Base-by-base conservation (phyloP, 2,888 invertebrate genomes). In the Eilema caniola region DNA sequence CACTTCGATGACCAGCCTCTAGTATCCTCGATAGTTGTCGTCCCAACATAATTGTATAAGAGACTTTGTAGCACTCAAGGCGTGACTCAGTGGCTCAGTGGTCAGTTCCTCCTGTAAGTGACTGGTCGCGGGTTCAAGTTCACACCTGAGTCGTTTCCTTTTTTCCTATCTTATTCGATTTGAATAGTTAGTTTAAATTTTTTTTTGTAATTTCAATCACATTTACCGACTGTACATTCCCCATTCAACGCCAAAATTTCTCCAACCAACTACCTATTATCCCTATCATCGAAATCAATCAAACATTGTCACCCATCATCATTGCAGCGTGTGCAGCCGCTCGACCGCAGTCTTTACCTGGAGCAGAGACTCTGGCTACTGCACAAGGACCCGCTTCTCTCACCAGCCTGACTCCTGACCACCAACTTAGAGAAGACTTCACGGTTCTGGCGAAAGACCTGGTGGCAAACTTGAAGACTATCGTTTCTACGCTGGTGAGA, bases 361-460 rank as follows among this genome's bases (percentile, higher is more conserved):
- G 93, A 0, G 92, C 96, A 7, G 96, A 96, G 77, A 90, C 92
- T 0, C 85, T 96, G 67, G 87, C 85, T 16, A 85, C 90, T 3
- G 86, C 81, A 3, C 86, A 83, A 0, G 90, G 94, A 56, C 93
- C 96, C 11, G 84, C 92, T 0, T 93, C 94, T 3, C 82, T 95
- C 33, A 88, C 90, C 74, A 93, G 94, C 71, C 81, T 95, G 5
- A 95, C 95, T 0, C 95, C 95, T 0, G 95, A 95, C 78, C 95
- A 94, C 67, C 95, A 95, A 77, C 85, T 96, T n/a, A 88, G 96
- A 69, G 97, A 97, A 72, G 97, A 97, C 91, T 97, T 97, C 87
- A 93, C 97, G 0, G 95, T 96, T 10, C 93, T 97, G 69, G 97
- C 97, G 23, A 97, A 97, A 87, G 96, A 97, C 86, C 95, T 97